Evolutionary conservation across 2,113 vertebrate genomes (phyloP), one percentile per base, ranked within the genome.

Genomic region (Marcusenius ussheri): DNA sequence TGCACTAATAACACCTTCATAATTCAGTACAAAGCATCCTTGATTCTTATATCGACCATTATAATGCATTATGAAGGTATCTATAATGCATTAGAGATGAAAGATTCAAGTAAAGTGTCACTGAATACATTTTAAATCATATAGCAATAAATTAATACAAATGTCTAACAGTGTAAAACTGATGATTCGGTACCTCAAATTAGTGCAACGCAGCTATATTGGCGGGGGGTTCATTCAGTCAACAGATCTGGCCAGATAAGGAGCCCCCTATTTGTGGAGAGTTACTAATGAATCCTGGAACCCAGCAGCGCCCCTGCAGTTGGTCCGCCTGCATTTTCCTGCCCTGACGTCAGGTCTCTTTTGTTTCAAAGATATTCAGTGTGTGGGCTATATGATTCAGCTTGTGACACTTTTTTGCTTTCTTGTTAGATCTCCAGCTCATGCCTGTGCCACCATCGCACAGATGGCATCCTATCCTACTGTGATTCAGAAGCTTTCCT

Each of bases 401-500:
- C 85, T 11, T 49, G 45, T 17, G 19, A 87, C 86, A 42, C 86
- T 42, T 58, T 56, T 87, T 39, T 17, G 27, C 13, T 42, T 24
- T 24, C 53, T 88, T 50, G 35, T 62, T 45, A 46, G 21, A 88
- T 58, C 49, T 42, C 35, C 87, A 88, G 17, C 11, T 87, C 50
- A 53, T 17, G 47, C 85, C 50, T 87, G 49, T 31, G 85, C 85
- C 11, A 17, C 50, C 3, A 53, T 49, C 31, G 85, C 85, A 39
- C 85, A 87, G 85, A 87, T 87, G 85, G 85, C 85, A 53, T 87
- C 85, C 85, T 74, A 58, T 88, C 88, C 88, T 35, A 46, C 45
- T 49, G 66, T 50, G 66, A 39, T 89, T 89, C 74, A 50, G n/a
- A 74, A 80, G 66, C 62, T 70, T 77, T 39, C 88, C 39, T 35